Conservation (phyloP, 2,888 invertebrate species). For the Carabus problematicus region DNA sequence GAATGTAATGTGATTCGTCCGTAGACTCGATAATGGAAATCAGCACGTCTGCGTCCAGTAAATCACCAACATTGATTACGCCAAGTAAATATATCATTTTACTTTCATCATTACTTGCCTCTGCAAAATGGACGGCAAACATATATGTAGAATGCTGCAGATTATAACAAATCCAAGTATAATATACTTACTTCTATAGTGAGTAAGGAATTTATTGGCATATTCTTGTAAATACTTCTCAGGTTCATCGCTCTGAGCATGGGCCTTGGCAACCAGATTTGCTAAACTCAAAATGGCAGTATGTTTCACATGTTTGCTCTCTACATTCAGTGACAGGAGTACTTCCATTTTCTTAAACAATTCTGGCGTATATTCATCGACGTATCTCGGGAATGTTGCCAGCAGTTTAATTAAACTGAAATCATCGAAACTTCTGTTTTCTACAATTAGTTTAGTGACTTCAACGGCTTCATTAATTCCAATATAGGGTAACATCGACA, state of each 20-base stretch:
- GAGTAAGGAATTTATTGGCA: background rate
- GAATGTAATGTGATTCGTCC: constrained; percentile 4
- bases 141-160: background rate
- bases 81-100: constrained; percentile 22
- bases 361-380: background rate
- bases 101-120: background rate
- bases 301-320: background rate
- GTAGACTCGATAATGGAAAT: constrained; percentile 12
- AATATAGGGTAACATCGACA: constrained; percentile 21
- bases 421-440: background rate
- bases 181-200: background rate
- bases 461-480: background rate
- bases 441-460: background rate
- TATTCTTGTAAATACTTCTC: constrained; percentile 17
- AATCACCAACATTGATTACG: constrained; percentile 9
- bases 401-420: background rate
- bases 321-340: background rate
- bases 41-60: constrained; percentile 11
- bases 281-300: constrained; percentile 20
- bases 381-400: constrained; percentile 16
- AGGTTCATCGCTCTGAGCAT: background rate
- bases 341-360: constrained; percentile 15
- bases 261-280: background rate
- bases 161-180: background rate
- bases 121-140: background rate